phyloP scores from a whole-genome alignment of 2,113 vertebrate genomes.

The Bubo bubo region DNA sequence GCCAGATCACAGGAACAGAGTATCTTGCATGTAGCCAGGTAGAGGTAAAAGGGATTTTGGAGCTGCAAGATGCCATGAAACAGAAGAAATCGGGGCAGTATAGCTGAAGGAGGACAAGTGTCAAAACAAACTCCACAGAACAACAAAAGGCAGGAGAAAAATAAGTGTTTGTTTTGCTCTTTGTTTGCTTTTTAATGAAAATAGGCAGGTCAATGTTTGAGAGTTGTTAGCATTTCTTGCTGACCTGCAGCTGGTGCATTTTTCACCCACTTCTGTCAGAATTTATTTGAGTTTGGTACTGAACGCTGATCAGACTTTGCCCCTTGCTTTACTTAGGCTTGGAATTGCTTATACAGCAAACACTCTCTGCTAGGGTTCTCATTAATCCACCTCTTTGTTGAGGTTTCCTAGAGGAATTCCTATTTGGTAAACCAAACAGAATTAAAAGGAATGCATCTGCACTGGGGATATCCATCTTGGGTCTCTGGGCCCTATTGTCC shows the following conservation, averaged over 20 bases:
- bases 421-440: slow-evolving; percentile 65
- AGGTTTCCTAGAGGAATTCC: slow-evolving; percentile 60
- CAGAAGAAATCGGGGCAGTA: not conserved
- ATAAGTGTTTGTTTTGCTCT: slow-evolving; percentile 29
- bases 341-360: slow-evolving; percentile 61
- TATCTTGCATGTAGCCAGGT: not conserved
- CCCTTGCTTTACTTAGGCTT: slow-evolving; percentile 41
- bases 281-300: slow-evolving; percentile 58
- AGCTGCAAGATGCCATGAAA: not conserved
- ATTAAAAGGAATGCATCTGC: slow-evolving; percentile 54
- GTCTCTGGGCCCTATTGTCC: slow-evolving; percentile 14
- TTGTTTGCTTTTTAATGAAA: slow-evolving; percentile 54
- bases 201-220: slow-evolving; percentile 2
- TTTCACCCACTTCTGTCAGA: slow-evolving; percentile 62
- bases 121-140: slow-evolving; percentile 14
- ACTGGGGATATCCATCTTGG: slow-evolving; percentile 20
- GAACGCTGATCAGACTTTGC: slow-evolving; percentile 55
- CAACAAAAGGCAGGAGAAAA: slow-evolving; percentile 19
- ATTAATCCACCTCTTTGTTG: slow-evolving; percentile 65
- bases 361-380: slow-evolving; percentile 52
- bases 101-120: not conserved
- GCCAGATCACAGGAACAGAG: no score
- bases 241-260: slow-evolving; percentile 53
- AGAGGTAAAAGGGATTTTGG: not conserved
- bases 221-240: slow-evolving; percentile 29